phyloP scores from a whole-genome alignment of 2,113 vertebrate genomes.

The Thamnophis sirtalis region DNA sequence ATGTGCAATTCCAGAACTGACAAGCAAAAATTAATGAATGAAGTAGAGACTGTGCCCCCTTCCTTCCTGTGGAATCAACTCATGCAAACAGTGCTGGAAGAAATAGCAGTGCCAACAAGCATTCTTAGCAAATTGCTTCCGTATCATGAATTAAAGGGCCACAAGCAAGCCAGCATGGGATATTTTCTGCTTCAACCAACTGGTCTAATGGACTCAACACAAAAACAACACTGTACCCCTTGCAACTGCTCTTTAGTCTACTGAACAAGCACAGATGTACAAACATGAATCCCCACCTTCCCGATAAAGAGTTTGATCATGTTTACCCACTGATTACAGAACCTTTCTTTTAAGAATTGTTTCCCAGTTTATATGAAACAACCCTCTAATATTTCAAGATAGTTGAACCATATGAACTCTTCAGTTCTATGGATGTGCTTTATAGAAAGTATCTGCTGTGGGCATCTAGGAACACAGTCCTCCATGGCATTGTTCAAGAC shows the following conservation, averaged over 20 bases:
- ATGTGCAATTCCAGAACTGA: conserved; percentile 49
- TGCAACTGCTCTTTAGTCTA: not conserved
- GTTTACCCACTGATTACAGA: conserved; percentile 35
- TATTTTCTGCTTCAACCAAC: not conserved
- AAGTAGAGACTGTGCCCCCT: not conserved
- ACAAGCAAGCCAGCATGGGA: conserved; percentile 1
- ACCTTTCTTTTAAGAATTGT: conserved; percentile 8
- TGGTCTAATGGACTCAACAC: conserved; percentile 26
- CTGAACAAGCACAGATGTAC: conserved; percentile 9
- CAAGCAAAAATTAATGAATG: conserved; percentile 42
- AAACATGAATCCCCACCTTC: not conserved
- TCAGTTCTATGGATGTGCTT: conserved; percentile 18
- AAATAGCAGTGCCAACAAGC: not conserved
- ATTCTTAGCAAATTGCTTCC: conserved; percentile 22
- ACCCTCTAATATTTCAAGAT: not conserved
- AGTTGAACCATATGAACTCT: conserved; percentile 1
- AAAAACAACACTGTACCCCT: not conserved
- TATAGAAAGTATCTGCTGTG: not conserved
- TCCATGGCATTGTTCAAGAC: not conserved
- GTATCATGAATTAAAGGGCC: conserved; percentile 6
- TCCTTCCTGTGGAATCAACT: not conserved
- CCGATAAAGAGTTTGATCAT: not conserved
- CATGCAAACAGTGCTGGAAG: not conserved
- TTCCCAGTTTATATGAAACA: not conserved
- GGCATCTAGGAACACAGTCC: conserved; percentile 1